Conservation (phyloP, 2,113 vertebrate genomes). For the Colossoma macropomum region DNA sequence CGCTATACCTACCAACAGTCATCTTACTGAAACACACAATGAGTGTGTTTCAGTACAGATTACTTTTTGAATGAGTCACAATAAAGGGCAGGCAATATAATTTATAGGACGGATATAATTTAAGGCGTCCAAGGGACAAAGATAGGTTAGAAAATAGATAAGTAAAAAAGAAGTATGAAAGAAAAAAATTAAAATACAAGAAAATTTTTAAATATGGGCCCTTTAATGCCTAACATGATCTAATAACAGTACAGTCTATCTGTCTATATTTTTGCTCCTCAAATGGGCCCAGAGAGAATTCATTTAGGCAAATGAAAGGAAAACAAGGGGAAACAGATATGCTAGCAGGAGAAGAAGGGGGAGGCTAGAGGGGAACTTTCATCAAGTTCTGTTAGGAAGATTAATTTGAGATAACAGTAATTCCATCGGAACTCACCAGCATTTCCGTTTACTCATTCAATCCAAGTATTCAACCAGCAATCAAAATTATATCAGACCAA, state of each 20-base stretch:
- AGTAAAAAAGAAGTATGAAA: too few species aligned
- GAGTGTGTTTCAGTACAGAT: too few species aligned
- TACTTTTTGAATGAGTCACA: too few species aligned
- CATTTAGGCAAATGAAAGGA: constrained; percentile 37
- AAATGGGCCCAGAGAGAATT: constrained; percentile 7
- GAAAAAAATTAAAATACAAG: too few species aligned
- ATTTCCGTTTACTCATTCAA: constrained; percentile 15
- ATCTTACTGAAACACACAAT: too few species aligned
- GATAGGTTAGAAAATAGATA: background rate
- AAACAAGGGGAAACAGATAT: constrained; percentile 40
- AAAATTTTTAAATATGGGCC: too few species aligned
- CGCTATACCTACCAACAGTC: too few species aligned
- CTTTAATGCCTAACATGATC: background rate
- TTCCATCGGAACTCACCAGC: constrained; percentile 1
- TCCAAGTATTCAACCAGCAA: constrained; percentile 8
- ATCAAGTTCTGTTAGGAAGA: constrained; percentile 9
- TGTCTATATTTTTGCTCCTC: background rate
- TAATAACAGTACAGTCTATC: background rate
- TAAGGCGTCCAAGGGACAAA: background rate
- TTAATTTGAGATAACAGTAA: constrained; percentile 34
- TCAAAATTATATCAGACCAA: constrained; percentile 34
- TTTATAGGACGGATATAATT: too few species aligned
- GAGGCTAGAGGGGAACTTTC: background rate
- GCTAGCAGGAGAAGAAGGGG: constrained; percentile 5
- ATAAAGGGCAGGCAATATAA: too few species aligned